These are phyloP conservation scores for Poeciliopsis retropinna DNA, from an alignment of 2,113 vertebrate genomes.

Conservation along the genomic window DNA sequence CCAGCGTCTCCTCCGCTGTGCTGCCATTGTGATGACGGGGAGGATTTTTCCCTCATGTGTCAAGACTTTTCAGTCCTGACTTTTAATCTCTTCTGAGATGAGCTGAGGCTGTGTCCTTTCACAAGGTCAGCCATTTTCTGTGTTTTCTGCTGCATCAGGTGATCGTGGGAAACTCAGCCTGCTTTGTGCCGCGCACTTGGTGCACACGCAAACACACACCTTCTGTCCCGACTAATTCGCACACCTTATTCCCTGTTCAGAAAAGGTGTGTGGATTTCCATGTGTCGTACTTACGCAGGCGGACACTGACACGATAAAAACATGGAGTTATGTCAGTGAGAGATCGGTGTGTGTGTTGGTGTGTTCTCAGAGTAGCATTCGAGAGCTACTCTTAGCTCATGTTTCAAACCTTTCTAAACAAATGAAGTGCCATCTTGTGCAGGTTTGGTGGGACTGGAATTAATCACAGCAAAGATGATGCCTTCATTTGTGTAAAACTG, in stretches of 20 bases:
- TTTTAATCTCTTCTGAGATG: slow-evolving; percentile 48
- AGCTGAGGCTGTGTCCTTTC: slow-evolving; percentile 39
- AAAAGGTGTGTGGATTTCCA: slow-evolving; percentile 9
- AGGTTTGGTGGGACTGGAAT: background rate
- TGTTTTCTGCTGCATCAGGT: slow-evolving; percentile 67
- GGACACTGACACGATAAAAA: background rate
- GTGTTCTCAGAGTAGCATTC: background rate
- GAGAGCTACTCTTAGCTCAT: background rate
- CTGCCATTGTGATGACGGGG: background rate
- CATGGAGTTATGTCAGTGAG: background rate
- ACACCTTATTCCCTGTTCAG: slow-evolving; percentile 1
- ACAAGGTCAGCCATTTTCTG: slow-evolving; percentile 61
- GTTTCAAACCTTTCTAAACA: too few relatives aligned
- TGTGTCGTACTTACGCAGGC: background rate
- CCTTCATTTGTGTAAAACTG: too few relatives aligned
- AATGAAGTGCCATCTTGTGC: too few relatives aligned
- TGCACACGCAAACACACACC: slow-evolving; percentile 15
- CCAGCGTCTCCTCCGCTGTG: background rate
- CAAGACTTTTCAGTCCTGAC: slow-evolving; percentile 7
- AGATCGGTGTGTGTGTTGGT: background rate
- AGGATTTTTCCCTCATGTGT: too few relatives aligned
- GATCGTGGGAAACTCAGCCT: slow-evolving; percentile 40
- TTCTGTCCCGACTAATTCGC: slow-evolving; percentile 15
- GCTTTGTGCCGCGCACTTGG: slow-evolving; percentile 22
- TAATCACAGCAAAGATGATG: background rate